Evolutionary conservation across 2,113 vertebrate species (phyloP), one percentile per base, ranked within the genome.

Genomic region (Cyprinodon brontotheroides): DNA sequence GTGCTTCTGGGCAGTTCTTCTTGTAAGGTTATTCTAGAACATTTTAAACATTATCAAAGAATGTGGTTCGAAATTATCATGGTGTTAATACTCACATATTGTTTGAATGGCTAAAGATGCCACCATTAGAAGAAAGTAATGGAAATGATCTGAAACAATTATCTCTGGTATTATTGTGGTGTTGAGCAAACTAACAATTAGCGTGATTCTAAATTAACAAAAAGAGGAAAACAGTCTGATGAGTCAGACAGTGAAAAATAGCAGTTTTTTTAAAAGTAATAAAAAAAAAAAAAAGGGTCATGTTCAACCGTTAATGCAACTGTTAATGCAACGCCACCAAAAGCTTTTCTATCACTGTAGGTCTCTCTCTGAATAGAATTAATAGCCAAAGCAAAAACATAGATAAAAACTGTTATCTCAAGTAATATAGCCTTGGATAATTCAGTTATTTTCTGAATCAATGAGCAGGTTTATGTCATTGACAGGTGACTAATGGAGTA

Each of bases 331-430:
- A 40, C n/a, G 61, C 65, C 43, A 83, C n/a, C 5, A 71, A 77
- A 47, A 79, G 72, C 47, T 82, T 75, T 50, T 66, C 41, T 61
- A 57, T 69, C 67, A 80, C 50, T 48, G 29, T 57, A 50, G 39
- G 80, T 80, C 70, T 77, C 70, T 81, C 71, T 74, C 41, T 71
- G 59, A 60, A 68, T 77, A 65, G 67, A 83, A 80, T 48, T 4
- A 70, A 64, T 74, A 48, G 39, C 15, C 39, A 40, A 57, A 64
- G 50, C 15, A 77, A 38, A 1, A 65, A 76, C 62, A 10, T 20
- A 68, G 43, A 47, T 12, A 6, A 69, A 60, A 10, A n/a, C 10
- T 8, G 71, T 71, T 79, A 41, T 81, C 62, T 78, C 74, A 79
- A 75, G 74, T 61, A 79, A 66, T 78, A 69, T 43, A 13, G 68